Evolutionary conservation across 2,113 vertebrate species (phyloP).

Genomic region (Varanus komodoensis): DNA sequence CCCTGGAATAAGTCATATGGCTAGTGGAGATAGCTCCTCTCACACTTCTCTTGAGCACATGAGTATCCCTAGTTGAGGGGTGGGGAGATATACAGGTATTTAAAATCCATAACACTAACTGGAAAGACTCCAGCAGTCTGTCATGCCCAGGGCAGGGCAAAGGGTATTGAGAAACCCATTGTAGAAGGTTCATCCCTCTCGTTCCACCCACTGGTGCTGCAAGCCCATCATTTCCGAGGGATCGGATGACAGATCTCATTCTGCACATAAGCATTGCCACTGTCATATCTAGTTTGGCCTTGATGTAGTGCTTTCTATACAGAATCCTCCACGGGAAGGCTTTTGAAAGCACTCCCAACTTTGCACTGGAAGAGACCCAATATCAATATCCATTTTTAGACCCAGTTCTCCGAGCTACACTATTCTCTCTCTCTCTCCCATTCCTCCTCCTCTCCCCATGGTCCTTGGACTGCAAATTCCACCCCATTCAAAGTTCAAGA

Average conservation of each 20-base stretch:
- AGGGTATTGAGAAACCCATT: not conserved
- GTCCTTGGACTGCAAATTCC: not conserved
- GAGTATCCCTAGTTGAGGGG: too few species aligned
- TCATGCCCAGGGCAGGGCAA: too few species aligned
- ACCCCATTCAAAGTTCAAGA: not conserved
- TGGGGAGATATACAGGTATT: not conserved
- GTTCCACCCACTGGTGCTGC: not conserved
- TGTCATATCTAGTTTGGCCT: not conserved
- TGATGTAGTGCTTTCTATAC: not conserved
- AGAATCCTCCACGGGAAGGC: not conserved
- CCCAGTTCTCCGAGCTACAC: not conserved
- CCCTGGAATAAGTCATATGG: too few species aligned
- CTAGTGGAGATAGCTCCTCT: too few species aligned
- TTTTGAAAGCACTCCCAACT: not conserved
- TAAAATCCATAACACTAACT: not conserved
- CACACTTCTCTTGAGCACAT: too few species aligned
- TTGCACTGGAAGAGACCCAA: not conserved
- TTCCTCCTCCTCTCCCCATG: not conserved
- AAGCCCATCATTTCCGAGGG: not conserved
- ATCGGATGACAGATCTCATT: not conserved
- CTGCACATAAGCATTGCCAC: not conserved
- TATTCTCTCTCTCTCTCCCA: conserved; percentile 7
- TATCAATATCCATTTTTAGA: conserved; percentile 20
- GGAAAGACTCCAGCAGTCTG: too few species aligned
- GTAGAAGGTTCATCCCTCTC: not conserved